Base-by-base conservation (phyloP, 1,140 invertebrate species). In the Pogonomyrmex californicus region DNA sequence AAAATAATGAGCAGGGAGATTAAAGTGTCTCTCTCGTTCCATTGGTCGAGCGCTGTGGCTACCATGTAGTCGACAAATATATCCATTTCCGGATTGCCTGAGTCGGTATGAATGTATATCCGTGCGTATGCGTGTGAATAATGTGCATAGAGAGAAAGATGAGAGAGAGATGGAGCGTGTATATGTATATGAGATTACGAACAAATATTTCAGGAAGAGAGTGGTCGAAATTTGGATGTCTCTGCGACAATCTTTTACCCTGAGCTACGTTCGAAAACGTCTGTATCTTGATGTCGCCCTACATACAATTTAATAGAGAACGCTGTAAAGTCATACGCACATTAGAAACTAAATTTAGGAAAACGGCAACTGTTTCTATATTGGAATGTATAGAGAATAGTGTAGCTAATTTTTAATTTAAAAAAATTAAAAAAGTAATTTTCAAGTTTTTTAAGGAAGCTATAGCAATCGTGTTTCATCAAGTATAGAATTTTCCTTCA, bases 21-120 rank as follows among this genome's bases (percentile, higher is more conserved):
- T 82, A 83, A 76, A 76, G 88, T 77, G 70, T 90, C 78, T 92
- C 89, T 91, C 89, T 92, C 89, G 89, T 91, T 88, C 89, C 87
- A 91, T 91, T 87, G 91, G 90, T 91, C 91, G 89, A 92, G 87
- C 85, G 81, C 70, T 86, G 87, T 91, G 91, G 86, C 91, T 92
- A 92, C 91, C 86, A 86, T 91, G 91, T 92, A 92, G 91, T 91
- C 89, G 87, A 85, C 56, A 90, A 85, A 88, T 75, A 62, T 85
- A 87, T 89, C 90, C 78, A 86, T 91, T 87, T 86, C 85, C 85
- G 79, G 60, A 49, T 83, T 66, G 79, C 30, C 56, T 82, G 77
- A 23, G n/a, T 60, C 33, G 33, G 44, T 56, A 4, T 81, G 68
- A 54, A 33, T 73, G 66, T 9, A 68, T 54, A 17, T 68, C 54